Percentiles rank a stretch among this genome's conserved stretches.
These are phyloP conservation scores for Meandrusa payeni DNA, from an alignment of 2,888 invertebrate species.

Conservation along the genomic window DNA sequence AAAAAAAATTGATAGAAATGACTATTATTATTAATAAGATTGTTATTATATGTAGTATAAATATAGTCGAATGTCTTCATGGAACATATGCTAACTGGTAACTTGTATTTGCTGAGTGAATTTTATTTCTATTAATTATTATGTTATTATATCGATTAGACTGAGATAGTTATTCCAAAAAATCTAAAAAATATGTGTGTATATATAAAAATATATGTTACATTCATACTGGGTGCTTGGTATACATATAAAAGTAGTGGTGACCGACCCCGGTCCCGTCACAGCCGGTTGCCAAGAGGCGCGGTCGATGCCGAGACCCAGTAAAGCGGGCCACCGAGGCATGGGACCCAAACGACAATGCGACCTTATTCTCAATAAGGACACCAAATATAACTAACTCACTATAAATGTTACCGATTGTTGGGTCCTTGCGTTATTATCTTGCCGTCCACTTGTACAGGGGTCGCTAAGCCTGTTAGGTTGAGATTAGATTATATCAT, in stretches of 20 bases:
- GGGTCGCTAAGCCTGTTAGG: conserved; percentile 3
- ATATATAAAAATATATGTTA: too few species aligned
- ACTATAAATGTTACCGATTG: conserved; percentile 6
- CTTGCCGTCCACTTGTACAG: not conserved
- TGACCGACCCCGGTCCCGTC: conserved; percentile 40
- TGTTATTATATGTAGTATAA: too few species aligned
- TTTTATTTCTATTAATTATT: too few species aligned
- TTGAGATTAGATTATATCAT: conserved; percentile 8
- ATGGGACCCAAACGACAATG: conserved; percentile 23
- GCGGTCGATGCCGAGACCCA: conserved; percentile 53
- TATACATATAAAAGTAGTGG: conserved; percentile 46
- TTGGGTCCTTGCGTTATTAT: not conserved
- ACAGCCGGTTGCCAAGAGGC: conserved; percentile 57
- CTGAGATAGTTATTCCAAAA: too few species aligned
- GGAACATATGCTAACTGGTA: too few species aligned
- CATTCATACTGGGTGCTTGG: conserved; percentile 40
- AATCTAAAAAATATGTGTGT: too few species aligned
- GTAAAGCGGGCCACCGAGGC: conserved; percentile 29
- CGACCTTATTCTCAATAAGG: conserved; percentile 29
- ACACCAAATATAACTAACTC: conserved; percentile 22
- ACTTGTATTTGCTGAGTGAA: too few species aligned
- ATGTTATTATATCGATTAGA: too few species aligned
- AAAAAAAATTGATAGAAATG: too few species aligned
- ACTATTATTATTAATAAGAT: too few species aligned
- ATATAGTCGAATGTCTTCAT: too few species aligned